phyloP scores from a whole-genome alignment of 2,113 vertebrate species.

The Oryzias woworae region DNA sequence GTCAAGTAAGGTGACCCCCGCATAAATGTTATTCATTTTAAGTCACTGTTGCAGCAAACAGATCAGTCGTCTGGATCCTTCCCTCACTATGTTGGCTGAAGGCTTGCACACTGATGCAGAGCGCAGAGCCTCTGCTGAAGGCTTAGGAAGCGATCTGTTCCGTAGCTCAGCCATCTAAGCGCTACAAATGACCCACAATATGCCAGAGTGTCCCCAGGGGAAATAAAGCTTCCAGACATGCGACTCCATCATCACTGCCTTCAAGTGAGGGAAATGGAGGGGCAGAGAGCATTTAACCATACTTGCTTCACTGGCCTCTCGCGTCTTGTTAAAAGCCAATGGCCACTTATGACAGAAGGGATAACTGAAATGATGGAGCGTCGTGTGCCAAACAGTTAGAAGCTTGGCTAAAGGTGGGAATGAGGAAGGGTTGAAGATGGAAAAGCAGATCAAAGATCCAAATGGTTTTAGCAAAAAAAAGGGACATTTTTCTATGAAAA shows the following conservation, averaged over 20 bases:
- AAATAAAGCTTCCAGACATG: conserved; percentile 77
- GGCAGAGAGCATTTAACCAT: conserved; percentile 70
- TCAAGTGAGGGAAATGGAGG: conserved; percentile 63
- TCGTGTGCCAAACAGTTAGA: conserved; percentile 61
- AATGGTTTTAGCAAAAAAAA: conserved; percentile 27
- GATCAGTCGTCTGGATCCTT: conserved; percentile 25
- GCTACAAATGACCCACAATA: conserved; percentile 77
- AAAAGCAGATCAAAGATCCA: conserved; percentile 36
- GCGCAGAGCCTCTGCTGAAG: conserved; percentile 40
- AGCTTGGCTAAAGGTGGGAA: conserved; percentile 40
- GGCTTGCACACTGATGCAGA: conserved; percentile 41
- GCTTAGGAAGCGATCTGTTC: conserved; percentile 62
- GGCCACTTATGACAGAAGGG: conserved; percentile 72
- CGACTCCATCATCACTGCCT: conserved; percentile 67
- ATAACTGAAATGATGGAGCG: conserved; percentile 70
- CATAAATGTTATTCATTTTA: conserved; percentile 3
- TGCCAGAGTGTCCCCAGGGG: conserved; percentile 70
- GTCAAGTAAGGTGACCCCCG: not conserved
- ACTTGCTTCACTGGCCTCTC: conserved; percentile 63
- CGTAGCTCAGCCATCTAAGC: conserved; percentile 66
- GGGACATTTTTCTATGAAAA: not conserved
- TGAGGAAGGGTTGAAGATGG: conserved; percentile 1
- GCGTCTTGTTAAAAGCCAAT: conserved; percentile 71
- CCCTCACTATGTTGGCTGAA: conserved; percentile 34
- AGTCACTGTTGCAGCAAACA: conserved; percentile 20